A percentile compares a stretch with the other conserved stretches of the same genome.
Conservation (phyloP, 2,113 vertebrate genomes). For the Calypte anna region DNA sequence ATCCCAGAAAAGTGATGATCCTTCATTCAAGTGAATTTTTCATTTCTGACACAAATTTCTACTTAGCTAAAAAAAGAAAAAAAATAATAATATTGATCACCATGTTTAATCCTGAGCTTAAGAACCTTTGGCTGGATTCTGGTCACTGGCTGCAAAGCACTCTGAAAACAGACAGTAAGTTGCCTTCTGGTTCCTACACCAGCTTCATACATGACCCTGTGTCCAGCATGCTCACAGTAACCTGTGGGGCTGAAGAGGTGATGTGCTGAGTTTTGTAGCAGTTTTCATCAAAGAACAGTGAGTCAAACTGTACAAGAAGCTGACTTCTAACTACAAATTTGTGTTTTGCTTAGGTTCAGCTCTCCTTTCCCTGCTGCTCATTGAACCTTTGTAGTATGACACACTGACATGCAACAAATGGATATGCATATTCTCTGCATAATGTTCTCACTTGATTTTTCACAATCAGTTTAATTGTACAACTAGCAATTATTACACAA, state of each 20-base stretch:
- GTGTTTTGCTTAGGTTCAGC: neutral
- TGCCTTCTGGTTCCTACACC: neutral
- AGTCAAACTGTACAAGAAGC: neutral
- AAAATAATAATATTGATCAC: neutral
- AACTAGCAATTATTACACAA: neutral
- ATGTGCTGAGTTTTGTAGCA: neutral
- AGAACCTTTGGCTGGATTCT: neutral
- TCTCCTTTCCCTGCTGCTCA: neutral
- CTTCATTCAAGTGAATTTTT: neutral
- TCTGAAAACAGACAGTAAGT: neutral
- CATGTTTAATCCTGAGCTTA: neutral
- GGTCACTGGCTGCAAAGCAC: neutral
- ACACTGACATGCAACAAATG: neutral
- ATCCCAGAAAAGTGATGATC: neutral
- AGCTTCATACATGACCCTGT: neutral
- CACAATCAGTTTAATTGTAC: neutral
- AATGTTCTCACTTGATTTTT: neutral
- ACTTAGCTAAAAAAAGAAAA: neutral
- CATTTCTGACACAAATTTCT: neutral
- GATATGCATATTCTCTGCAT: neutral
- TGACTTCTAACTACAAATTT: neutral
- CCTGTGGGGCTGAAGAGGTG: neutral
- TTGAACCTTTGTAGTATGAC: neutral
- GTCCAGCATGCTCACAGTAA: neutral
- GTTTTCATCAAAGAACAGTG: neutral